Percentiles rank a stretch among this genome's conserved stretches.
Conservation (phyloP, 2,113 vertebrate species). For the Erpornis zantholeuca region DNA sequence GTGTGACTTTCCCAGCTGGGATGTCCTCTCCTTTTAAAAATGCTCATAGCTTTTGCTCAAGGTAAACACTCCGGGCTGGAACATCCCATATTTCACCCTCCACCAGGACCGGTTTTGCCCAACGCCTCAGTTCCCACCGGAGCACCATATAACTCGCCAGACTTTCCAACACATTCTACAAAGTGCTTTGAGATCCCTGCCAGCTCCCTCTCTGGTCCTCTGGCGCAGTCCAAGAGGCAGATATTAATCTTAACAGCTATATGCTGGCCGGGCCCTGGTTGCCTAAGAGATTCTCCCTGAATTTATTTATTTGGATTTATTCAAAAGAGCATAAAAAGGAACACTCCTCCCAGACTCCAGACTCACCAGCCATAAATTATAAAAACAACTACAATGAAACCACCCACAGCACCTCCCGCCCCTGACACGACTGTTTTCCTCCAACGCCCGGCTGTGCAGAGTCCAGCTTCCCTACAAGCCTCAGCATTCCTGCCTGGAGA, state of each 20-base stretch:
- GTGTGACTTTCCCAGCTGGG: background rate
- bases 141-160: conserved; percentile 9
- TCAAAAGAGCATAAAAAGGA: conserved; percentile 61
- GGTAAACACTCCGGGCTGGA: background rate
- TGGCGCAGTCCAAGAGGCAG: background rate
- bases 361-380: conserved; percentile 61
- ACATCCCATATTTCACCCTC: background rate
- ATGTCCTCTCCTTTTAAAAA: background rate
- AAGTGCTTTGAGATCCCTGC: conserved; percentile 48
- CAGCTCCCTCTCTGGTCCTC: conserved; percentile 49
- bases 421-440: background rate
- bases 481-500: background rate
- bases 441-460: background rate
- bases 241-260: conserved; percentile 57
- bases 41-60: background rate
- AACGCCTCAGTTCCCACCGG: background rate
- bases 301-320: conserved; percentile 68
- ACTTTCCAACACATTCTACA: conserved; percentile 33
- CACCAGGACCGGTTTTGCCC: background rate
- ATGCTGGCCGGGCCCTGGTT: conserved; percentile 4
- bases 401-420: conserved; percentile 46
- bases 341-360: conserved; percentile 58
- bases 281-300: conserved; percentile 59
- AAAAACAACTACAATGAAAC: conserved; percentile 59
- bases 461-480: background rate